A percentile compares a stretch with the other conserved stretches of the same genome.
Conservation (phyloP, 2,113 vertebrate species). For the Stegastes partitus region DNA sequence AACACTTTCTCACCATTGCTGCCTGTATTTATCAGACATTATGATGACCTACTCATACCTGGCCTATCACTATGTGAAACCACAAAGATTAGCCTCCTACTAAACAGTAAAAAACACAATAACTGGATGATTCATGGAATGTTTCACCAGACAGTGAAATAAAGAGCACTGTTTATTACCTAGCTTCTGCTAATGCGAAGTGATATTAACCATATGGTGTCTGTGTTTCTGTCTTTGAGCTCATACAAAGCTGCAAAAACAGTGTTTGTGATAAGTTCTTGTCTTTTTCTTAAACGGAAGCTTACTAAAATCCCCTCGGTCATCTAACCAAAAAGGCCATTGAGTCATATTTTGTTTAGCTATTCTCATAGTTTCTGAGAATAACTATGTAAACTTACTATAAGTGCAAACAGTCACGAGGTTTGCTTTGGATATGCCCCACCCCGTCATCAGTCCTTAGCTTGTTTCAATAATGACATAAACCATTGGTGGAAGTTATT, state of each 20-base stretch:
- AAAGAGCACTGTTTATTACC: background rate
- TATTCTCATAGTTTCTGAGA: background rate
- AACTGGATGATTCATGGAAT: no score
- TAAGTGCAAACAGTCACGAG: slow-evolving; percentile 40
- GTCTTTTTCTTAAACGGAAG: no score
- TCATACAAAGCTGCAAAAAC: no score
- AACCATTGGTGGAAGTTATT: no score
- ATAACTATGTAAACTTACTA: background rate
- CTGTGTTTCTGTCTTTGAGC: no score
- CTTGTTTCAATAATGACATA: background rate
- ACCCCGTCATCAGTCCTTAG: slow-evolving; percentile 6
- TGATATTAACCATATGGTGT: no score
- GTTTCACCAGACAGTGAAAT: background rate
- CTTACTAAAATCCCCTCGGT: no score
- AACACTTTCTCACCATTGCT: background rate
- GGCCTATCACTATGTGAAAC: background rate
- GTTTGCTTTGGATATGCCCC: slow-evolving; percentile 37
- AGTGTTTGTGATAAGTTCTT: no score
- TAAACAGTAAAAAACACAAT: background rate
- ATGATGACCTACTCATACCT: background rate
- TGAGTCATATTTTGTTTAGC: background rate
- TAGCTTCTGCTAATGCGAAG: background rate
- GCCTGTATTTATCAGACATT: background rate
- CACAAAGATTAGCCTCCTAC: no score
- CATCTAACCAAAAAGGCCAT: no score